A percentile compares a stretch with the other conserved stretches of the same genome.
Evolutionary conservation across 2,797 vertebrate genomes (phyloP).

Genomic region (Centroberyx gerrardi): DNA sequence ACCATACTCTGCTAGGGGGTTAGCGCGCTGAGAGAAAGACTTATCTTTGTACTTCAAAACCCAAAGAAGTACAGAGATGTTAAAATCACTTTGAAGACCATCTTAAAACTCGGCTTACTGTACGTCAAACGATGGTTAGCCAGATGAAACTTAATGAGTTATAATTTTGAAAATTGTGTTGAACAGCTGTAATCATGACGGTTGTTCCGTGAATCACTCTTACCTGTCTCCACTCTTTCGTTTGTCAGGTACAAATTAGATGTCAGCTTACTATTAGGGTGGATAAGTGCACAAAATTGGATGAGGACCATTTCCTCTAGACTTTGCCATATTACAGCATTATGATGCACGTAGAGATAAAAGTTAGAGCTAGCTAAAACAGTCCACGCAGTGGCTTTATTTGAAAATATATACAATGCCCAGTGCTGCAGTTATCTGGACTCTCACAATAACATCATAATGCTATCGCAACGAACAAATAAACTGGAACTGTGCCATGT

Average conservation of each 20-base stretch:
- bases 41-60: conserved; percentile 62
- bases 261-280: not conserved
- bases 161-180: conserved; percentile 11
- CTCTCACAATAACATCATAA: not conserved
- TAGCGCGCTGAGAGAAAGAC: conserved; percentile 47
- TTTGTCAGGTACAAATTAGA: conserved; percentile 24
- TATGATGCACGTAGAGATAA: not conserved
- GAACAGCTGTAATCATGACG: conserved; percentile 1
- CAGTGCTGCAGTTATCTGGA: too few species aligned
- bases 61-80: conserved; percentile 40
- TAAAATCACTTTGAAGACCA: conserved; percentile 53
- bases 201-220: conserved; percentile 18
- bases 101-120: conserved; percentile 28
- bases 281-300: not conserved
- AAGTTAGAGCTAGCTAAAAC: not conserved
- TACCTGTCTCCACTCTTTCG: not conserved
- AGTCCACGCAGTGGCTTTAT: not conserved
- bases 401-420: conserved; percentile 13
- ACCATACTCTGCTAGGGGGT: conserved; percentile 58
- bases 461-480: conserved; percentile 30
- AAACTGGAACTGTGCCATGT: conserved; percentile 22
- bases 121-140: not conserved
- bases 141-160: conserved; percentile 22
- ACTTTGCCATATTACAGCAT: not conserved
- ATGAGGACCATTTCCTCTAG: not conserved